Base-by-base conservation (phyloP, 2,888 invertebrate species). In the Cheilosia pagana region DNA sequence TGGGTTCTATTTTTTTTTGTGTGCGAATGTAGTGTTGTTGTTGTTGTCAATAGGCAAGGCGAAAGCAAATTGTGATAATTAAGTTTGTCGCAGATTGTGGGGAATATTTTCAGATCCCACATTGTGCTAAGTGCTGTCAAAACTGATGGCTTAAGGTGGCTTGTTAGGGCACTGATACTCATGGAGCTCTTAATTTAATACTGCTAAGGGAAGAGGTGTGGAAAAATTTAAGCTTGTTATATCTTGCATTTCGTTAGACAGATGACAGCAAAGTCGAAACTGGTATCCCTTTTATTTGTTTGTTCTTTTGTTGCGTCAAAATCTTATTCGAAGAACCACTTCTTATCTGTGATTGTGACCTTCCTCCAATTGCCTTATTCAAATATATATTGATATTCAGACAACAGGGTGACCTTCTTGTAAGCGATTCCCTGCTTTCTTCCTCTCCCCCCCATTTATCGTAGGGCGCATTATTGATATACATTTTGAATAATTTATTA, bases 401-500 rank as follows among this genome's bases (percentile, higher is more conserved):
- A 45, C 19, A 35, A 57, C 21, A 23, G 57, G 57, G 45, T 57
- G 57, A 23, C 48, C 68, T 12, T 10, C 35, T 70, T 48, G 14
- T n/a, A n/a, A n/a, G n/a, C n/a, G n/a, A n/a, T n/a, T n/a, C n/a
- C n/a, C n/a, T n/a, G n/a, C n/a, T n/a, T n/a, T n/a, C n/a, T n/a
- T n/a, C n/a, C n/a, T n/a, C 50, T 39, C 8, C 0, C 0, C 8
- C 19, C 8, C 14, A 6, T 25, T 21, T 6, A 1, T 71, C 41
- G 23, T 53, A 43, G 43, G 52, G 35, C 43, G 39, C 41, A 23
- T 31, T 41, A 59, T 23, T 62, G 31, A 12, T 53, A 72, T 35
- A 57, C 48, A 74, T 65, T 74, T 74, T 57, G 74, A 74, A 63
- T 74, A 74, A 74, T 74, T 74, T 74, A 74, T 63, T 74, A 65